Evolutionary conservation across 2,797 vertebrate species (phyloP).

Genomic region (Heteromormyrus szaboi): DNA sequence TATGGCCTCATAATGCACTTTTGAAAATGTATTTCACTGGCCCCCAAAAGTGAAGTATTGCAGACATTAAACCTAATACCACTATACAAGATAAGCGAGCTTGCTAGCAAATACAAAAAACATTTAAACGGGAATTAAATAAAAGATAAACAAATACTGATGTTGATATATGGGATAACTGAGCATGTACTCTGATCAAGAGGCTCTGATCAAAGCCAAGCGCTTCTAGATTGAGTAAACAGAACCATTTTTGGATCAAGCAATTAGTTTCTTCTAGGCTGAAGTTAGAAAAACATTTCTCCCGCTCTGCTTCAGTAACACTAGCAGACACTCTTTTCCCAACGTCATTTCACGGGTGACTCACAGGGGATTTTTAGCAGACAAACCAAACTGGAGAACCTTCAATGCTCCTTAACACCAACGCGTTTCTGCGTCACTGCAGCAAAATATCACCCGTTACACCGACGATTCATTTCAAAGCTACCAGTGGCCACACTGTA

Average conservation of each 20-base stretch:
- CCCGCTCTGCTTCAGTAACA: not conserved
- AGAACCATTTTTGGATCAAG: not conserved
- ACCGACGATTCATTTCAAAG: not conserved
- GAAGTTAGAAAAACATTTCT: not conserved
- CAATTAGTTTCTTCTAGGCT: not conserved
- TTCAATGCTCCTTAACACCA: not conserved
- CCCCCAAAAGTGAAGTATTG: not conserved
- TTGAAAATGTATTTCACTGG: not conserved
- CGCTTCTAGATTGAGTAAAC: not conserved
- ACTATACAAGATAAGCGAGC: not conserved
- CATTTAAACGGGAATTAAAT: not conserved
- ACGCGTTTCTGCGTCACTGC: not conserved
- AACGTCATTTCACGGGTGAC: not conserved
- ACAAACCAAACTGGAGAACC: not conserved
- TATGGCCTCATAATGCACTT: not conserved
- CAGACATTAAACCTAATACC: not conserved
- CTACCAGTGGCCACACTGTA: not conserved
- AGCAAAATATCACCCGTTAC: not conserved
- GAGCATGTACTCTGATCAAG: not conserved
- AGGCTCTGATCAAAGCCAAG: not conserved
- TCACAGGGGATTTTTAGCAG: not conserved
- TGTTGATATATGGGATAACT: not conserved
- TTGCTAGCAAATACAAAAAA: not conserved
- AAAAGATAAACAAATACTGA: not conserved
- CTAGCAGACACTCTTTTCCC: not conserved